phyloP scores from a whole-genome alignment of 2,888 invertebrate species.

The Drosophila flavopinicola region DNA sequence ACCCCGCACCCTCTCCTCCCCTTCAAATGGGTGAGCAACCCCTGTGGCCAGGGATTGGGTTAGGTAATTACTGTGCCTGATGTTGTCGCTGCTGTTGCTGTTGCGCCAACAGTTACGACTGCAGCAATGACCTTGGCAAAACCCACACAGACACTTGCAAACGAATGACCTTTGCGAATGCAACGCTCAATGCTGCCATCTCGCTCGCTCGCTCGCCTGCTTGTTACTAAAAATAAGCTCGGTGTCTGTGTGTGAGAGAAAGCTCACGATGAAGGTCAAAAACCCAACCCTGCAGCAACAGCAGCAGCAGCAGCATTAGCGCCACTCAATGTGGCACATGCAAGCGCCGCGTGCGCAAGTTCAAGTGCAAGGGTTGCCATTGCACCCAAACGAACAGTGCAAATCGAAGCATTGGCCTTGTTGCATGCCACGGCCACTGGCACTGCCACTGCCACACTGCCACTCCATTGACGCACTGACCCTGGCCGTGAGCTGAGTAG shows the following conservation, averaged over 20 bases:
- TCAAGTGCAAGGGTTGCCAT: slow-evolving; percentile 81
- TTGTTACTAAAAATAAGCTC: slow-evolving; percentile 75
- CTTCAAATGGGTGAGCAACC: slow-evolving; percentile 13
- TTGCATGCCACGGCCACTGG: slow-evolving; percentile 24
- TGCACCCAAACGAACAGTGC: slow-evolving; percentile 41
- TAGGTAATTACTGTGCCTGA: slow-evolving; percentile 47
- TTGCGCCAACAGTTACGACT: slow-evolving; percentile 45
- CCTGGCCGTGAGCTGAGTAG: slow-evolving; percentile 46
- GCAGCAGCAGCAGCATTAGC: not conserved
- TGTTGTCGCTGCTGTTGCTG: slow-evolving; percentile 24
- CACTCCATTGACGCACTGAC: slow-evolving; percentile 49
- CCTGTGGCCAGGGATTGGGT: slow-evolving; percentile 22
- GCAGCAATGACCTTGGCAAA: slow-evolving; percentile 66
- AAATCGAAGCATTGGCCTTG: slow-evolving; percentile 40
- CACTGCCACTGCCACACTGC: slow-evolving; percentile 2
- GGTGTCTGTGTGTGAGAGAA: too few species aligned
- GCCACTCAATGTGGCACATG: slow-evolving; percentile 58
- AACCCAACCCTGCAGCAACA: slow-evolving; percentile 41
- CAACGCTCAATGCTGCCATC: slow-evolving; percentile 29
- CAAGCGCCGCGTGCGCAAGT: slow-evolving; percentile 76
- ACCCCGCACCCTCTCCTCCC: too few species aligned
- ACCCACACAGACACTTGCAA: slow-evolving; percentile 38
- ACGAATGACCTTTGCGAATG: slow-evolving; percentile 77
- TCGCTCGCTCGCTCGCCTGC: not conserved
- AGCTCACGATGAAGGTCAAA: slow-evolving; percentile 75